These are phyloP conservation scores for Saccostrea cuccullata DNA, from an alignment of 1,140 invertebrate species.

Conservation along the genomic window DNA sequence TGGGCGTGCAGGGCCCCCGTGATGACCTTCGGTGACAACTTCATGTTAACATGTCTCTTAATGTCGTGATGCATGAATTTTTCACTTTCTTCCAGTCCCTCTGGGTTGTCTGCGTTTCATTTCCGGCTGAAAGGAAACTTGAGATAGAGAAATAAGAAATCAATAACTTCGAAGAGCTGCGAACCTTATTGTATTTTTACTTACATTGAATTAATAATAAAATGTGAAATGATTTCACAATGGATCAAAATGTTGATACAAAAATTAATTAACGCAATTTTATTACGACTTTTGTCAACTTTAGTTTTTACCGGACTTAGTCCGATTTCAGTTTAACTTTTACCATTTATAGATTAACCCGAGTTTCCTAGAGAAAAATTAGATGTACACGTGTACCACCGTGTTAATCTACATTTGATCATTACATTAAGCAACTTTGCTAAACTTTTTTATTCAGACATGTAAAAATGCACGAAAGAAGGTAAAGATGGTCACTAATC, in stretches of 20 bases:
- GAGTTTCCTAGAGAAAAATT: constrained; percentile 2
- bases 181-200: not conserved
- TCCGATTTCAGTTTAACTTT: not conserved
- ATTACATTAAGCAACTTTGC: too few species aligned
- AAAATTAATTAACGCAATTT: not conserved
- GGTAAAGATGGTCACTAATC: too few species aligned
- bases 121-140: not conserved
- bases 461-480: too few species aligned
- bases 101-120: not conserved
- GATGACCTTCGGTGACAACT: constrained; percentile 79
- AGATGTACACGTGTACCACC: not conserved
- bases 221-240: not conserved
- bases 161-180: not conserved
- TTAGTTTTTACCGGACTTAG: not conserved
- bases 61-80: constrained; percentile 1
- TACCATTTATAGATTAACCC: not conserved
- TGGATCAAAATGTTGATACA: not conserved
- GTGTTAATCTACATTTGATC: too few species aligned
- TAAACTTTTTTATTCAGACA: too few species aligned
- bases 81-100: not conserved
- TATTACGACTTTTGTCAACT: not conserved
- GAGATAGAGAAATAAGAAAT: not conserved
- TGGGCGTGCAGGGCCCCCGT: constrained; percentile 79
- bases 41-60: constrained; percentile 60
- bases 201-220: not conserved